These are phyloP conservation scores for Orestias chungarensis DNA, from an alignment of 2,797 vertebrate species.

Conservation along the genomic window DNA sequence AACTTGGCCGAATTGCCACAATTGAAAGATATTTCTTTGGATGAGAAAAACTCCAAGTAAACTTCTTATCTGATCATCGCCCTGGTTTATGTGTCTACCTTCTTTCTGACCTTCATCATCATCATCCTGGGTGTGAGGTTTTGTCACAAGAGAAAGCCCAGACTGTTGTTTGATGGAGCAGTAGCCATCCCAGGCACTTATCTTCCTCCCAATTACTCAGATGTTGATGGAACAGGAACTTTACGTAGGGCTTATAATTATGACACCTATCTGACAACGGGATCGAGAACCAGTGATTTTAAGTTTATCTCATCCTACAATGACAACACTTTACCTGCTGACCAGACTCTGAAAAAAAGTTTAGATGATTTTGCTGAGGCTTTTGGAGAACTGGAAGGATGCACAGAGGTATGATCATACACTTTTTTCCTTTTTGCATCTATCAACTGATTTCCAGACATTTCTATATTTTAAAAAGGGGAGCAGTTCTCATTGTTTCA, in stretches of 20 bases:
- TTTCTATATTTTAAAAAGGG: too few relatives aligned
- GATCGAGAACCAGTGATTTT: conserved; percentile 10
- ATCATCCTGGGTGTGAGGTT: conserved; percentile 58
- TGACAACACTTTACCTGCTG: conserved; percentile 40
- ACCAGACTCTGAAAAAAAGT: conserved; percentile 72
- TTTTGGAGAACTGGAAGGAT: neutral
- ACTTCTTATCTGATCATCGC: conserved; percentile 16
- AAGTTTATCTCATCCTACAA: conserved; percentile 41
- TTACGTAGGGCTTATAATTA: conserved; percentile 29
- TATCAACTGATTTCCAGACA: too few relatives aligned
- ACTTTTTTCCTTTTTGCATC: too few relatives aligned
- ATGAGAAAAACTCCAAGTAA: conserved; percentile 74
- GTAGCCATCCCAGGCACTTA: conserved; percentile 16
- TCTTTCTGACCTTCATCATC: conserved; percentile 15
- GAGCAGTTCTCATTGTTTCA: too few relatives aligned
- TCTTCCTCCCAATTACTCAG: conserved; percentile 66
- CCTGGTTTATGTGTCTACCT: conserved; percentile 14
- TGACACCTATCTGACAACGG: conserved; percentile 26
- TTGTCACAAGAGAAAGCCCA: conserved; percentile 49
- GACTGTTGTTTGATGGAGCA: conserved; percentile 48
- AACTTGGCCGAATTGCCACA: neutral
- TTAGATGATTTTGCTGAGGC: conserved; percentile 13
- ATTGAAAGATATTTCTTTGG: conserved; percentile 10
- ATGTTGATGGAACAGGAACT: conserved; percentile 68
- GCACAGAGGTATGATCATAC: neutral